Base-by-base conservation (phyloP, 2,113 vertebrate genomes). In the Neogale vison region DNA sequence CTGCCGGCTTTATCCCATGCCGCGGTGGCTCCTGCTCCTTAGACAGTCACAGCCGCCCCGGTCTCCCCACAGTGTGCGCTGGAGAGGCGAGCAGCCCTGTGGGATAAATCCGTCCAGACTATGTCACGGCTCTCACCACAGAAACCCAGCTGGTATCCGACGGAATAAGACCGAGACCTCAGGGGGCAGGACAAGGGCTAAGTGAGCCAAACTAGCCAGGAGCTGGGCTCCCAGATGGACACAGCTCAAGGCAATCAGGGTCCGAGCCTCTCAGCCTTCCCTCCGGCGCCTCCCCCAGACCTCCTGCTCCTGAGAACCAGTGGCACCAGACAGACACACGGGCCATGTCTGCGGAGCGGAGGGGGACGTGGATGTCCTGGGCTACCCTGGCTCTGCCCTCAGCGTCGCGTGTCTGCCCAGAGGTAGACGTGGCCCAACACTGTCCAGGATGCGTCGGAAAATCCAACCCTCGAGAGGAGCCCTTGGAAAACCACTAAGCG, bases 91-190 rank as follows among this genome's bases (percentile, higher is more conserved):
- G 39, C 21, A 63, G 90, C 11, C 15, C 97, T 71, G 17, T 93
- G 91, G 94, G 76, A 97, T 80, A 95, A 95, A 88, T 96, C 97
- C 97, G 45, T 93, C 90, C 82, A 96, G 94, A 52, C 50, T n/a
- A 45, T 47, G 72, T 84, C 81, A 7, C 84, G 61, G 20, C 90
- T 97, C 95, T 61, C 92, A 36, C 76, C 90, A 67, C 97, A 98
- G 96, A 98, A 98, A 98, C 77, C 83, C 92, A 96, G 61, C n/a
- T 93, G 47, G 67, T 23, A 21, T 59, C 79, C 12, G 72, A 65
- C 74, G 80, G 36, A 87, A 21, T 61, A 31, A 42, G n/a, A 95
- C 45, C 3, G 0, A 74, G 21, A 84, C 92, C 86, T 81, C 95
- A 50, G 87, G 42, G n/a, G 82, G 74, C 65, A 96, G 80, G 76